Conservation (phyloP, 2,888 invertebrate species). For the Podabrus alpinus region DNA sequence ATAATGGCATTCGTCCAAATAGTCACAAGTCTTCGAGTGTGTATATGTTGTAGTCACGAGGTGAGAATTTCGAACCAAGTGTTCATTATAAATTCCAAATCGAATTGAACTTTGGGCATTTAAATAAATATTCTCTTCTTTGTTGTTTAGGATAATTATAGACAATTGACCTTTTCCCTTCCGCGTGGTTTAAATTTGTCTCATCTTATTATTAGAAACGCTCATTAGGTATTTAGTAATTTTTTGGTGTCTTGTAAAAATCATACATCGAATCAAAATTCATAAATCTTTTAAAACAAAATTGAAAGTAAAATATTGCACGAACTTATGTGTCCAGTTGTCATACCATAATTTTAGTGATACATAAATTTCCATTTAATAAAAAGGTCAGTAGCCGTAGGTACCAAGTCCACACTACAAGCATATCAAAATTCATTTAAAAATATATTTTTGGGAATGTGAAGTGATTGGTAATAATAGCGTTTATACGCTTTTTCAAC, state of each 20-base stretch:
- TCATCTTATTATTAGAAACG: not conserved
- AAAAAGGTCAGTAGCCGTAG: not conserved
- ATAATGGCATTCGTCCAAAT: slow-evolving; percentile 9
- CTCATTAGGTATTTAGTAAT: not conserved
- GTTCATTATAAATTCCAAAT: not conserved
- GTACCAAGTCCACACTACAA: not conserved
- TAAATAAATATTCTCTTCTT: not conserved
- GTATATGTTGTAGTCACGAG: slow-evolving; percentile 8
- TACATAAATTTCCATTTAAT: not conserved
- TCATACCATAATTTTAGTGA: not conserved
- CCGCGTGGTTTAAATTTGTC: not conserved
- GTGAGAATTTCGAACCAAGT: slow-evolving; percentile 3
- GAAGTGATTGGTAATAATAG: not conserved
- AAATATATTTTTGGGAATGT: not conserved
- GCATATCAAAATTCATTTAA: not conserved
- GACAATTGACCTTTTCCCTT: not conserved
- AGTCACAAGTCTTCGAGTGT: slow-evolving; percentile 10
- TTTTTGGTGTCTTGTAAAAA: not conserved
- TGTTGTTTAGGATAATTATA: not conserved
- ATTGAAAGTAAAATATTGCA: not conserved
- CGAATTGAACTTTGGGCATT: not conserved
- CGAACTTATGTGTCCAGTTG: not conserved
- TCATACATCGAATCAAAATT: not conserved
- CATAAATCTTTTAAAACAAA: not conserved
- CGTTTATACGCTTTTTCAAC: too few relatives aligned